phyloP scores from a whole-genome alignment of 2,797 vertebrate species.

The Peromyscus attwateri region DNA sequence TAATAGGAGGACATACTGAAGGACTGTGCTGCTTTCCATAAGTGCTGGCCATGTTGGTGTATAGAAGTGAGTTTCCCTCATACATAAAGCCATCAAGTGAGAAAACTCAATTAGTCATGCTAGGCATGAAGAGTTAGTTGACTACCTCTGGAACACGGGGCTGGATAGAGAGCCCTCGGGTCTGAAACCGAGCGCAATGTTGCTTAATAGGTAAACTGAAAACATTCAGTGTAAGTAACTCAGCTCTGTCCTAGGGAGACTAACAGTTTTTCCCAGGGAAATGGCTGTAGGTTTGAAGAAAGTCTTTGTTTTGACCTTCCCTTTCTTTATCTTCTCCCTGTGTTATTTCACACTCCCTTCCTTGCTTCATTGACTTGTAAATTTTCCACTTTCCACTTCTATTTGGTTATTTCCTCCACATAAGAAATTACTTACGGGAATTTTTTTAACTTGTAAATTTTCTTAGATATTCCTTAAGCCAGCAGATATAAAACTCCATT shows the following conservation, averaged over 20 bases:
- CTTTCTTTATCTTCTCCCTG: not conserved
- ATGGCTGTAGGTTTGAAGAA: conserved; percentile 35
- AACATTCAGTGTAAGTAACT: conserved; percentile 55
- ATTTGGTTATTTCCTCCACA: conserved; percentile 36
- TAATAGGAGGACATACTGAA: not conserved
- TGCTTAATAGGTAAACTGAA: conserved; percentile 68
- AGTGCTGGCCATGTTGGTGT: not conserved
- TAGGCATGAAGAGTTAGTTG: not conserved
- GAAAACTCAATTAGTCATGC: conserved; percentile 44
- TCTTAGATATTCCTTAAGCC: conserved; percentile 47
- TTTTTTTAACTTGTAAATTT: conserved; percentile 62
- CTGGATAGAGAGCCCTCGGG: not conserved
- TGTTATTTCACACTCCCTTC: not conserved
- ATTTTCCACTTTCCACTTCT: conserved; percentile 54
- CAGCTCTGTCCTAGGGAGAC: not conserved
- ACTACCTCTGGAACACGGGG: not conserved
- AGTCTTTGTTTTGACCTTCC: conserved; percentile 42
- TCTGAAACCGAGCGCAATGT: conserved; percentile 48
- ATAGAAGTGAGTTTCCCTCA: conserved; percentile 7
- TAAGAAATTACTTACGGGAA: conserved; percentile 55
- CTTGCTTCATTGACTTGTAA: conserved; percentile 27
- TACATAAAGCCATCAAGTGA: conserved; percentile 52
- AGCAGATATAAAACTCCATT: not conserved
- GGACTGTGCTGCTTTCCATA: not conserved
- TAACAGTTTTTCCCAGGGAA: conserved; percentile 41